phyloP scores from a whole-genome alignment of 2,797 vertebrate species.

The Tamandua tetradactyla region DNA sequence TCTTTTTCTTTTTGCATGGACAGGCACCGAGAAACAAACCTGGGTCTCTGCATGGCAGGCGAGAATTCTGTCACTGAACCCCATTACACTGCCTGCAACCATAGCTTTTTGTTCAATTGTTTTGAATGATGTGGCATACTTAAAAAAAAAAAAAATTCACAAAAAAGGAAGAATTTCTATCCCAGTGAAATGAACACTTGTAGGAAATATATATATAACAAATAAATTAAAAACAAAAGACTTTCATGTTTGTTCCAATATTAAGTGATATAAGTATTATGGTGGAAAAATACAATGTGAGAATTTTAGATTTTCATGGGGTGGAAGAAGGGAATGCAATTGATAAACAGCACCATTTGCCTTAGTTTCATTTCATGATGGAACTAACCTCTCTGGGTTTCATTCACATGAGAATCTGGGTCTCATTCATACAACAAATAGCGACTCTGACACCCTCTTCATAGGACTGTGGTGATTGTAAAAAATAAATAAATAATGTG shows the following conservation, averaged over 20 bases:
- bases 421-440: neutral
- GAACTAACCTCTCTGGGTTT: neutral
- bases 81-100: too few relatives aligned
- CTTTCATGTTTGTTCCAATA: too few relatives aligned
- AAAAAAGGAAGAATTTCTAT: neutral
- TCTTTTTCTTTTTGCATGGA: too few relatives aligned
- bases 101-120: too few relatives aligned
- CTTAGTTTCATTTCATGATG: neutral
- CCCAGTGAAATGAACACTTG: neutral
- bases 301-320: neutral
- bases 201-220: neutral
- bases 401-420: neutral
- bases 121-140: neutral
- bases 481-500: conserved; percentile 20
- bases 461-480: neutral
- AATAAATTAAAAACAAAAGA: too few relatives aligned
- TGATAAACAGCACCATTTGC: neutral
- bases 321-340: neutral
- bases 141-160: neutral
- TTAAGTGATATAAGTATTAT: neutral
- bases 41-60: too few relatives aligned
- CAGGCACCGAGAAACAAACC: too few relatives aligned
- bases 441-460: neutral
- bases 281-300: neutral
- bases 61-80: too few relatives aligned